phyloP scores from a whole-genome alignment of 2,113 vertebrate genomes.

The Channa maculata region DNA sequence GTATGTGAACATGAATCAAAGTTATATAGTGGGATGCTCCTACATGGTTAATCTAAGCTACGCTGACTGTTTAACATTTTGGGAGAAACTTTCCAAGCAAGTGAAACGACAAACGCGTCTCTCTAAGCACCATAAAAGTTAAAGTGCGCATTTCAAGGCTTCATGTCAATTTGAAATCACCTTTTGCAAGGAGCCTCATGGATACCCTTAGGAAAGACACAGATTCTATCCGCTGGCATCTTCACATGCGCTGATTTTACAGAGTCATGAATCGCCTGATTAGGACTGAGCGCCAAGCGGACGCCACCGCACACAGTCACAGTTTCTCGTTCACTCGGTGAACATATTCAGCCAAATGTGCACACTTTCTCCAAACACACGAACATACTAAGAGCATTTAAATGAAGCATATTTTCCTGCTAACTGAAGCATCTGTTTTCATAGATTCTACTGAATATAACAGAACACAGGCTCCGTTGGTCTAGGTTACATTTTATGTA shows the following conservation, averaged over 20 bases:
- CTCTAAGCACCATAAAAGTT: slow-evolving; percentile 41
- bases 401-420: not conserved
- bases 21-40: slow-evolving; percentile 40
- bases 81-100: slow-evolving; percentile 61
- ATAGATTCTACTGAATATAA: slow-evolving; percentile 3
- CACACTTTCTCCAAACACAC: not conserved
- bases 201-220: slow-evolving; percentile 1
- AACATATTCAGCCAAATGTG: not conserved
- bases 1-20: slow-evolving; percentile 57
- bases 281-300: slow-evolving; percentile 7
- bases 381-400: no score
- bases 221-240: slow-evolving; percentile 12
- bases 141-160: not conserved
- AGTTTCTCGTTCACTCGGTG: slow-evolving; percentile 67
- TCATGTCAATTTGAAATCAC: not conserved
- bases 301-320: slow-evolving; percentile 65
- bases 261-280: slow-evolving; percentile 81
- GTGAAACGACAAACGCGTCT: slow-evolving; percentile 1
- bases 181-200: slow-evolving; percentile 1
- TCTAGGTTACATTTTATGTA: slow-evolving; percentile 8
- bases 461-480: not conserved
- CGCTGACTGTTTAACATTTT: slow-evolving; percentile 5
- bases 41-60: slow-evolving; percentile 5
- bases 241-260: slow-evolving; percentile 54
- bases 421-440: slow-evolving; percentile 6